Evolutionary conservation across 2,797 vertebrate species (phyloP).

Genomic region (Petrocephalus schoutedeni): DNA sequence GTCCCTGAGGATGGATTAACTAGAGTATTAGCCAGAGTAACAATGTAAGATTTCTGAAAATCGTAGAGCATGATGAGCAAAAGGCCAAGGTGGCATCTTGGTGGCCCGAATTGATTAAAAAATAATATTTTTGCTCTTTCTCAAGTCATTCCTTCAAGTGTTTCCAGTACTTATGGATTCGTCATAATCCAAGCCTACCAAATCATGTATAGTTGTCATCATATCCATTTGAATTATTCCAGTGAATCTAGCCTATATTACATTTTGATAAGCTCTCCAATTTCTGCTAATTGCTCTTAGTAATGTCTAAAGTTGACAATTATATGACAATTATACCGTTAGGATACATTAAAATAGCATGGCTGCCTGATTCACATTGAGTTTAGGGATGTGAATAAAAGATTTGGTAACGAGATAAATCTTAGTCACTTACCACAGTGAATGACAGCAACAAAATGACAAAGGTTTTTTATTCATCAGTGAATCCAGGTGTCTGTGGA

Average conservation of each 20-base stretch:
- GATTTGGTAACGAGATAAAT: not conserved
- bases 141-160: not conserved
- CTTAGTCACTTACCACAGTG: not conserved
- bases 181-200: not conserved
- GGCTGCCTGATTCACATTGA: not conserved
- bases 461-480: conserved; percentile 6
- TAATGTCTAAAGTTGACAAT: not conserved
- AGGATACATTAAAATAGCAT: not conserved
- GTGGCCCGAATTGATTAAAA: not conserved
- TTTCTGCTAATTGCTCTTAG: not conserved
- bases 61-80: not conserved
- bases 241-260: not conserved
- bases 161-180: not conserved
- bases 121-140: not conserved
- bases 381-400: not conserved
- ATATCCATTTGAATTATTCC: not conserved
- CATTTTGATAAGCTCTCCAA: not conserved
- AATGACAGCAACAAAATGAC: not conserved
- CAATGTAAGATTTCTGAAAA: not conserved
- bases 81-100: not conserved
- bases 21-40: not conserved
- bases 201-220: not conserved
- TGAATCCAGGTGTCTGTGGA: not conserved
- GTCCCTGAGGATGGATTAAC: not conserved
- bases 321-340: not conserved